Base-by-base conservation (phyloP, 2,113 vertebrate species). In the Coreoperca whiteheadi region DNA sequence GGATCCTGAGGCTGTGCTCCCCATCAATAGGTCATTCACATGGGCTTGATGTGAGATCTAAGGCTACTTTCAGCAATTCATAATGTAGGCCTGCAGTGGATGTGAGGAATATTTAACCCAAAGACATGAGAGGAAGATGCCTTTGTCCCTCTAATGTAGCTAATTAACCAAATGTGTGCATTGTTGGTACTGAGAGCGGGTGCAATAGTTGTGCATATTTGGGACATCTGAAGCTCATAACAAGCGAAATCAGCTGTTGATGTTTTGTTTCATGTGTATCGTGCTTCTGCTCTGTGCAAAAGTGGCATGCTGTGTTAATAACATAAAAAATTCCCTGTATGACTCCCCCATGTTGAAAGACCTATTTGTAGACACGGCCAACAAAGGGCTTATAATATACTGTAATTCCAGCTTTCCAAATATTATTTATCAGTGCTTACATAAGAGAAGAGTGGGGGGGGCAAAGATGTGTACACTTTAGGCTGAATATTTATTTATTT, bases 21-120 rank as follows among this genome's bases (percentile, higher is more conserved):
- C 50, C 69, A 81, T 86, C 81, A 87, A 65, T 67, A 83, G 82
- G 70, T 81, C 82, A 82, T 71, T 88, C 77, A 77, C 68, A 81
- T 39, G 43, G 61, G 53, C 37, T 70, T 78, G 57, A 81, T 84
- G 67, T 67, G 67, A 79, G 78, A 76, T 79, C 72, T 73, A 25
- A 88, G 61, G 60, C 79, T 65, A 21, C 63, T 83, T 78, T 77
- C 64, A 83, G 61, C 34, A 20, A 59, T 46, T 57, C n/a, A 53
- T 32, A 61, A 71, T 56, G 53, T 12, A 5, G 64, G 12, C 34
- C 54, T 2, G 34, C 34, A 81, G 54, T 76, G 53, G 67, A 65
- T 3, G 0, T 30, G 66, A 79, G 57, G 64, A 60, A 75, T 82
- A 56, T 23, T 57, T 16, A 82, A 16, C 39, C 67, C 7, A 39